Conservation (phyloP, 1,140 invertebrate genomes). For the Halesus radiatus region DNA sequence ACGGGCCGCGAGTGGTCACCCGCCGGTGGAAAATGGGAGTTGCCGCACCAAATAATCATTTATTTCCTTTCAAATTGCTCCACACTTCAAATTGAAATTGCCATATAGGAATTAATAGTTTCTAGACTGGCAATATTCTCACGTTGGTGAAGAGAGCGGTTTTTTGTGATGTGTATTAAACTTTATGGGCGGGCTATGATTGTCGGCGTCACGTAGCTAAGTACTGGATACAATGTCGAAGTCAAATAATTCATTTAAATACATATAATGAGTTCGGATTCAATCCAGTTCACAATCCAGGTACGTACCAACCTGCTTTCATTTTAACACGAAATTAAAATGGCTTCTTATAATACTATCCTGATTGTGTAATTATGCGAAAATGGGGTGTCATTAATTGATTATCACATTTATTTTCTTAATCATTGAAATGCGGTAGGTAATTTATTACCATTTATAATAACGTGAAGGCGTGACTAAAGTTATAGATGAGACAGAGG, state of each 20-base stretch:
- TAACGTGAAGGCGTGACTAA: no score
- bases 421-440: no score
- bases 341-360: no score
- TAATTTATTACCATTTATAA: no score
- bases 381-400: no score
- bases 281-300: neutral
- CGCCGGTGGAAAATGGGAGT: slow-evolving; percentile 41
- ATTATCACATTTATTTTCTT: no score
- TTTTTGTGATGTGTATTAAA: neutral
- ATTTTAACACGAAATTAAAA: no score
- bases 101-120: slow-evolving; percentile 14
- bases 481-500: no score
- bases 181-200: slow-evolving; percentile 5
- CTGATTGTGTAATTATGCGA: no score
- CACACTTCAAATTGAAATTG: slow-evolving; percentile 5
- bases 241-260: neutral
- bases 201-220: slow-evolving; percentile 2
- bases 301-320: no score
- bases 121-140: slow-evolving; percentile 26
- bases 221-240: neutral
- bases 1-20: slow-evolving; percentile 38
- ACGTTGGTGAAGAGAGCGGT: neutral
- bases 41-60: neutral
- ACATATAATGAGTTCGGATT: neutral
- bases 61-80: neutral